These are phyloP conservation scores for Myotis findleyi DNA, from an alignment of 2,797 vertebrate genomes.

Conservation along the genomic window DNA sequence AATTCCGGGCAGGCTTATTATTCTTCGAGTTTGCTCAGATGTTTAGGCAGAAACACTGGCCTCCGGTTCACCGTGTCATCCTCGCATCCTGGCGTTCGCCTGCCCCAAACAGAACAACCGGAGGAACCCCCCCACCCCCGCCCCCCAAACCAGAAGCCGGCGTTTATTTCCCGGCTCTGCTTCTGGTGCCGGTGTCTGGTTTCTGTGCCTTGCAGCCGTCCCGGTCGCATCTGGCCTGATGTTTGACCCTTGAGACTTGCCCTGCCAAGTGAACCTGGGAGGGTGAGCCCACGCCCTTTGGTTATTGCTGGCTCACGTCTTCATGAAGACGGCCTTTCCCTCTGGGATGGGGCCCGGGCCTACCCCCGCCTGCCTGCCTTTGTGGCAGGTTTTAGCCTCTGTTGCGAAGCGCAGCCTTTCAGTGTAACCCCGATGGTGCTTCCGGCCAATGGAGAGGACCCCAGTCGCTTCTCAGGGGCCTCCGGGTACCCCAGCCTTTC, in stretches of 20 bases:
- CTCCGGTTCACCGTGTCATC: not conserved
- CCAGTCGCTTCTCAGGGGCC: not conserved
- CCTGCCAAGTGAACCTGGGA: not conserved
- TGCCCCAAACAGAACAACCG: not conserved
- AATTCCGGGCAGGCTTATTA: not conserved
- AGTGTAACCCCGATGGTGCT: not conserved
- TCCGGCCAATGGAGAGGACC: not conserved
- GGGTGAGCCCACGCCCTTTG: not conserved
- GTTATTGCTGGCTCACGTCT: not conserved
- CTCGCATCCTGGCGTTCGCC: not conserved
- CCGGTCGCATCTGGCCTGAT: fast-evolving
- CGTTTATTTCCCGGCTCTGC: not conserved
- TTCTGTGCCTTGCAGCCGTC: not conserved
- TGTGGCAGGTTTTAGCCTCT: not conserved
- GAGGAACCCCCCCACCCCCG: not conserved
- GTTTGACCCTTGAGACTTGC: not conserved
- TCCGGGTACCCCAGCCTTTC: not conserved
- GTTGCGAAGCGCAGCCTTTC: not conserved
- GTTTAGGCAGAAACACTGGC: not conserved
- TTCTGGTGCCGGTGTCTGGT: not conserved
- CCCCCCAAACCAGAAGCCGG: not conserved
- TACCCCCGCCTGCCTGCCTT: not conserved
- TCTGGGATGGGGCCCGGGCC: not conserved
- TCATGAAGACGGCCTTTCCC: not conserved
- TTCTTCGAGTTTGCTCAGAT: not conserved